Evolutionary conservation across 2,888 invertebrate genomes (phyloP).

Genomic region (Thymelicus sylvestris): DNA sequence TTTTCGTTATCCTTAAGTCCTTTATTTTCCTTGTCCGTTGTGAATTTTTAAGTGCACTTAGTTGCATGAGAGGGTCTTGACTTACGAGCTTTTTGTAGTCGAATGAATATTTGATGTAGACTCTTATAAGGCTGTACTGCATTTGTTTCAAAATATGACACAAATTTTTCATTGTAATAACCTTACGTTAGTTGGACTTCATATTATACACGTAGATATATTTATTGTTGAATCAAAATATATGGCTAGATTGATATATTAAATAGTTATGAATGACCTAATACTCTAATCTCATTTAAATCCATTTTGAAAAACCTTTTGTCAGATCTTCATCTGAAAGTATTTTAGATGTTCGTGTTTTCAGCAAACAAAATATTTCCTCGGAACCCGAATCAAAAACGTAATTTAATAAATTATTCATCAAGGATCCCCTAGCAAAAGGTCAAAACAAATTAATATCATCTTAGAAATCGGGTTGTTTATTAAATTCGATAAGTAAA

Average conservation of each 20-base stretch:
- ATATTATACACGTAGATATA: too few species aligned
- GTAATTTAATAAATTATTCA: conserved; percentile 1
- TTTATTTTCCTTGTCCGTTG: not conserved
- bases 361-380: too few species aligned
- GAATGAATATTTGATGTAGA: not conserved
- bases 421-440: not conserved
- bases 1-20: not conserved
- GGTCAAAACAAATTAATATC: conserved; percentile 9
- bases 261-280: not conserved
- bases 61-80: not conserved
- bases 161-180: too few species aligned
- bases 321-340: too few species aligned
- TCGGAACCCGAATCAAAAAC: too few species aligned
- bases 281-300: not conserved
- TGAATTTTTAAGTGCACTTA: conserved; percentile 16
- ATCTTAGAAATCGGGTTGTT: not conserved
- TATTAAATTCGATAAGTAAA: not conserved
- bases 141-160: too few species aligned
- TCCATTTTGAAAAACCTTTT: too few species aligned
- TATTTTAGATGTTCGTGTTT: too few species aligned
- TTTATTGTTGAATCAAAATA: too few species aligned
- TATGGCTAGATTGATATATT: too few species aligned
- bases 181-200: too few species aligned
- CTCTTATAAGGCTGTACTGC: too few species aligned
- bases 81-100: not conserved